Evolutionary conservation across 2,797 vertebrate species (phyloP), one percentile per base, ranked within the genome.

Genomic region (Characodon lateralis): DNA sequence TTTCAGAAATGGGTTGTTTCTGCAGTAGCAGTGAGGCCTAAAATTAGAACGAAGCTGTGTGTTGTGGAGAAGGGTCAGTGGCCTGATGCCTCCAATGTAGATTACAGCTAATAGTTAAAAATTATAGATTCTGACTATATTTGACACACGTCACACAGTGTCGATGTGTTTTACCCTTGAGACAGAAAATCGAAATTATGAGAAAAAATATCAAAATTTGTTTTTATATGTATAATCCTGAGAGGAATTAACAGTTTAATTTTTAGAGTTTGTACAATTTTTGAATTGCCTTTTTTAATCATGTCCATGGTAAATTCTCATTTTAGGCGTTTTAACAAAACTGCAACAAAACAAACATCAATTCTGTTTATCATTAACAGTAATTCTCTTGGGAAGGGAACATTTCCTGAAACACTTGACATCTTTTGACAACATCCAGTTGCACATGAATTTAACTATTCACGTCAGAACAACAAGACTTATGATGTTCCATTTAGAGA

Each of bases 361-460:
- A 5, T 8, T 82, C 24, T 69, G 66, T 63, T 76, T 43, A 76
- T 77, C 24, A 0, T 76, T 35, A 71, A 69, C 69, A 73, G 55
- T 82, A 12, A 20, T 16, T 58, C 22, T 12, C 7, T 8, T 0
- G 12, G 39, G 28, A 41, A 5, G 48, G 61, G 35, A 43, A 73
- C 71, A 56, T 84, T 73, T 73, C 53, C 71, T 72, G 18, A 78
- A 20, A 72, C 28, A 4, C n/a, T n/a, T 51, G 53, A 77, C 50
- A 18, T 83, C 69, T 50, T 43, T 71, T 4, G 68, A 69, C 56
- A 87, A 39, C 63, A 41, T 71, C 22, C 24, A 6, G 2, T 61
- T 5, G 12, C 56, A 69, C 56, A 79, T 71, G 74, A 81, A 85
- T 81, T 55, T 75, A 77, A 85, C 71, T 18, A 3, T 74, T 74